Percentiles rank a stretch among this genome's conserved stretches.
phyloP scores from a whole-genome alignment of 1,140 invertebrate species.

The Drosophila ambigua region DNA sequence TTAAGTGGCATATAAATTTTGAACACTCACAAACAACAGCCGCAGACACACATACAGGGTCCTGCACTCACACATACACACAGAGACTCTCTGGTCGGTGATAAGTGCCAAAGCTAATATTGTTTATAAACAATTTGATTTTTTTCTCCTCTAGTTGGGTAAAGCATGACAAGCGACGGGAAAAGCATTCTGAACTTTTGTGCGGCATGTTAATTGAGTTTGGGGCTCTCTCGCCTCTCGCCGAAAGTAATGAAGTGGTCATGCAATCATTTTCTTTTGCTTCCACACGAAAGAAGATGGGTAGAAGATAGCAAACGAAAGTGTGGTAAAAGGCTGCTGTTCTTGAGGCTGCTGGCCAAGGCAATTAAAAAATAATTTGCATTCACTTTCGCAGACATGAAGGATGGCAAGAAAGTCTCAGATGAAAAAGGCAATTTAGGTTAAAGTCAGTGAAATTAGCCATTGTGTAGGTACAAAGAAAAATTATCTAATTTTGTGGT shows the following conservation, averaged over 20 bases:
- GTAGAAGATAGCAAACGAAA: slow-evolving; percentile 5
- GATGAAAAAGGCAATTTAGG: not conserved
- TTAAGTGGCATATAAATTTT: slow-evolving; percentile 72
- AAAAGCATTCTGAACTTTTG: not conserved
- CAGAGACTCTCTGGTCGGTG: slow-evolving; percentile 7
- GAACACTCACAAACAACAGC: slow-evolving; percentile 19
- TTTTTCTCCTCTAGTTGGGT: too few species aligned
- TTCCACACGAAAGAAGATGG: slow-evolving; percentile 8
- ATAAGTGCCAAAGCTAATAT: slow-evolving; percentile 35
- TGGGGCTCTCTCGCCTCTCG: not conserved
- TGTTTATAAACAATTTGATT: slow-evolving; percentile 35
- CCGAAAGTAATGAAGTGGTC: slow-evolving; percentile 36
- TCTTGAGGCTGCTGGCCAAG: slow-evolving; percentile 4
- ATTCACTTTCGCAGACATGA: slow-evolving; percentile 14
- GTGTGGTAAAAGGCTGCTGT: slow-evolving; percentile 20
- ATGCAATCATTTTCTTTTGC: slow-evolving; percentile 35
- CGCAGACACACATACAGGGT: slow-evolving; percentile 21
- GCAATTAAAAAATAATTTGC: slow-evolving; percentile 60
- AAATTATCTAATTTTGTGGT: too few species aligned
- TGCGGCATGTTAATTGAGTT: slow-evolving; percentile 53
- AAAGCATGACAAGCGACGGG: slow-evolving; percentile 2
- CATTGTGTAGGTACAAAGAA: too few species aligned
- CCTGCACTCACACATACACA: slow-evolving; percentile 5
- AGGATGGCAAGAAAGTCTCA: not conserved
- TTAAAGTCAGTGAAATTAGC: slow-evolving; percentile 7